phyloP scores from a whole-genome alignment of 2,888 invertebrate species.

The Leptura quadrifasciata region DNA sequence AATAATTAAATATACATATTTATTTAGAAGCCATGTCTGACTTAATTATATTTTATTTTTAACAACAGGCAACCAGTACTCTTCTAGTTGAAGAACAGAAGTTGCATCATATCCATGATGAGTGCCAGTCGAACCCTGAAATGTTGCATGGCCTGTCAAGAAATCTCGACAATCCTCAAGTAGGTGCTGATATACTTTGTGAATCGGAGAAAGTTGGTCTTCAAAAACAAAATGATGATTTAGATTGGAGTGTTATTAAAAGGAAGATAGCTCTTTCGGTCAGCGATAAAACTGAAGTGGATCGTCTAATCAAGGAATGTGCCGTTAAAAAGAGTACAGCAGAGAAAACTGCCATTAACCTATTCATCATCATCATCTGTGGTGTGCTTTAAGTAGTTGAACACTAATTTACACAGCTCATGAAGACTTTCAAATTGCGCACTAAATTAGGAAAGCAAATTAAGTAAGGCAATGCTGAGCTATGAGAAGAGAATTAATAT shows the following conservation, averaged over 20 bases:
- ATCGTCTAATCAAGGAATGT: slow-evolving; percentile 14
- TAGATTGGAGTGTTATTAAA: not conserved
- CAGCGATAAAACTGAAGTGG: not conserved
- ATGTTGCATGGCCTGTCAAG: not conserved
- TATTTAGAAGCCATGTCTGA: no score
- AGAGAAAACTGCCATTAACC: slow-evolving; percentile 14
- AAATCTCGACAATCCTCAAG: slow-evolving; percentile 11
- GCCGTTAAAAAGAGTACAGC: slow-evolving; percentile 5
- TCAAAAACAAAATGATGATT: slow-evolving; percentile 8
- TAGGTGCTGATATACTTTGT: slow-evolving; percentile 17
- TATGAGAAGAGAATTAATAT: no score
- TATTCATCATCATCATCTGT: no score
- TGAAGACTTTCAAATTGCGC: no score
- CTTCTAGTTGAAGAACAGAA: not conserved
- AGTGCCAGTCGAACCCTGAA: slow-evolving; percentile 17
- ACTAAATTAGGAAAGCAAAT: no score
- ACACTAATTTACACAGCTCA: no score
- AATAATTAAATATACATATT: no score
- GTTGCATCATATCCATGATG: not conserved
- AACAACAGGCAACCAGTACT: not conserved
- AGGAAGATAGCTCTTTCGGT: not conserved
- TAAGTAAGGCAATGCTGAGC: no score
- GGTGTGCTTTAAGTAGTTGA: no score
- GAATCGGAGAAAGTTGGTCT: not conserved
- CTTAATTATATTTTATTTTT: no score